Evolutionary conservation across 1,140 invertebrate species (phyloP), one percentile per base, ranked within the genome.

Genomic region (Aradophagus sp.): DNA sequence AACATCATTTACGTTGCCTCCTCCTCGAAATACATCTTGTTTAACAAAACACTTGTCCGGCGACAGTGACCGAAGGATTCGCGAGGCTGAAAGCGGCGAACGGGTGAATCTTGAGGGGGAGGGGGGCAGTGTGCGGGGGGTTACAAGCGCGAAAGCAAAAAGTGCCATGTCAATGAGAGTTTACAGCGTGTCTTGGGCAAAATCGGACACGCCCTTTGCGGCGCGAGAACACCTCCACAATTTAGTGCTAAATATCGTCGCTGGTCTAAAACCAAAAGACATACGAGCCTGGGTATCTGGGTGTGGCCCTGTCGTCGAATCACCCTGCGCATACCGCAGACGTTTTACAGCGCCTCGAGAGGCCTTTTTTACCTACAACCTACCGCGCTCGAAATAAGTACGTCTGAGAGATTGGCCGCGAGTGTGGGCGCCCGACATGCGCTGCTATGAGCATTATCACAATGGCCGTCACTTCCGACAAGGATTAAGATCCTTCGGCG

Each of bases 341-440:
- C 56, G 56, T 31, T 47, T 59, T 59, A 58, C 52, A 56, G 31
- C 39, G 52, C 53, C 23, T 16, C n/a, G n/a, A n/a, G n/a, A n/a
- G n/a, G 17, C 31, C 45, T 20, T 45, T 47, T 65, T 65, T 55
- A 44, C 35, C 61, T 65, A 55, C 59, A 53, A 53, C 48, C 48
- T 53, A 63, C 59, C 27, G 59, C 39, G 48, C 59, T 63, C 32
- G 12, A 63, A 63, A 63, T 63, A 63, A 63, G 59, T 63, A 41
- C 59, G 59, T 53, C 48, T 36, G 34, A 16, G 31, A 52, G 55
- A 47, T 59, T 59, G 41, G 55, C 19, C 42, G 11, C n/a, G 36
- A 55, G 61, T 65, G 61, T 65, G 50, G 61, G 61, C 61, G 61
- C 61, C 38, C 26, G 14, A 62, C 58, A 62, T 62, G 58, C 45